Evolutionary conservation across 2,797 vertebrate genomes (phyloP).

Genomic region (Paramormyrops hopkinsi): DNA sequence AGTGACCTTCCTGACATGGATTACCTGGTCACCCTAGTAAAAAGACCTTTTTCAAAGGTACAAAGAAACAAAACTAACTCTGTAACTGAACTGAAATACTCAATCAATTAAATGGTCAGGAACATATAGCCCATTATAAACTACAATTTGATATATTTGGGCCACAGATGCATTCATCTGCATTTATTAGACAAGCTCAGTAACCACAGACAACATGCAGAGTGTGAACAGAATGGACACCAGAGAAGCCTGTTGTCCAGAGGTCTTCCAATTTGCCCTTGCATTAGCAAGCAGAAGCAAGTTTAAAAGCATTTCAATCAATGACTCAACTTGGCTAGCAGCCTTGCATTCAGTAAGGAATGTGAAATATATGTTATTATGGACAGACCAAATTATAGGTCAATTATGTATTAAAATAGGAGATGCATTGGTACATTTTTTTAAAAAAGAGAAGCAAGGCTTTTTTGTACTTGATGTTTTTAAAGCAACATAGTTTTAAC

Average conservation of each 20-base stretch:
- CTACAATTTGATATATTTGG: slow-evolving; percentile 19
- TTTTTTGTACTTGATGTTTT: not conserved
- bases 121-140: slow-evolving; percentile 14
- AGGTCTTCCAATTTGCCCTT: slow-evolving; percentile 27
- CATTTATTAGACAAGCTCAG: slow-evolving; percentile 1
- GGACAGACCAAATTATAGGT: slow-evolving; percentile 51
- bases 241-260: not conserved
- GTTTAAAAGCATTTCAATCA: slow-evolving; percentile 71
- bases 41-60: not conserved
- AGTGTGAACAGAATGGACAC: slow-evolving; percentile 2
- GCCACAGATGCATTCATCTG: not conserved
- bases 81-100: not conserved
- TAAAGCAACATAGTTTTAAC: not conserved
- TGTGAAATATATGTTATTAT: slow-evolving; percentile 61
- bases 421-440: slow-evolving; percentile 39
- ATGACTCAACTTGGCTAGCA: slow-evolving; percentile 62
- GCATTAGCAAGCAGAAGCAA: slow-evolving; percentile 54
- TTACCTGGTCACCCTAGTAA: not conserved
- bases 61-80: not conserved
- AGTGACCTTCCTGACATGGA: not conserved
- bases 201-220: not conserved
- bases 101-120: not conserved
- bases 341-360: slow-evolving; percentile 55
- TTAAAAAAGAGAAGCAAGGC: not conserved
- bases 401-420: slow-evolving; percentile 55